Percentiles rank a stretch among this genome's conserved stretches.
Conservation (phyloP, 1,140 invertebrate genomes). For the Drosophila tsacasi region DNA sequence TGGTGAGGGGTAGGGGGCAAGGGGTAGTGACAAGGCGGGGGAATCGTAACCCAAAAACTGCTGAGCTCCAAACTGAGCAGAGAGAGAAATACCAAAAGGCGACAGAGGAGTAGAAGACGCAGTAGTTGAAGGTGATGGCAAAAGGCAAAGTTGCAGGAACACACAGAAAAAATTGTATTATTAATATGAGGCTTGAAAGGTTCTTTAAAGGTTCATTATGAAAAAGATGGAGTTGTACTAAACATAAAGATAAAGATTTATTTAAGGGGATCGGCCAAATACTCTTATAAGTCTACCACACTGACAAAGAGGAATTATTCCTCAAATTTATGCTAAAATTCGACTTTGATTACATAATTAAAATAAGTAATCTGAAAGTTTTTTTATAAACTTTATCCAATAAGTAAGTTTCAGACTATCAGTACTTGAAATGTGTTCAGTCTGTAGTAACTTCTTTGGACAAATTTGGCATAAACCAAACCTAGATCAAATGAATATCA, state of each 20-base stretch:
- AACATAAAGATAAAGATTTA: not conserved
- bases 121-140: conserved; percentile 25
- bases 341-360: not conserved
- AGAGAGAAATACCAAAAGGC: conserved; percentile 12
- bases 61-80: conserved; percentile 66
- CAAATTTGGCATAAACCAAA: not conserved
- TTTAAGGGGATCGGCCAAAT: not conserved
- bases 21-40: not conserved
- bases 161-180: conserved; percentile 12
- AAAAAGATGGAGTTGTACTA: too few species aligned
- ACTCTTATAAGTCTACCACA: not conserved
- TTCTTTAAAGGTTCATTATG: too few species aligned
- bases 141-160: conserved; percentile 52
- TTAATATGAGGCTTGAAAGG: too few species aligned
- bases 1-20: not conserved
- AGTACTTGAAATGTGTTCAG: not conserved
- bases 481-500: not conserved
- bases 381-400: not conserved
- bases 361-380: not conserved
- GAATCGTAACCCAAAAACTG: conserved; percentile 68
- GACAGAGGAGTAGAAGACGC: conserved; percentile 21
- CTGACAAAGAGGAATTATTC: accelerated
- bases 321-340: not conserved
- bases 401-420: not conserved
- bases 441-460: not conserved